These are phyloP conservation scores for Raja brachyura DNA, from an alignment of 2,113 vertebrate genomes.

Conservation along the genomic window DNA sequence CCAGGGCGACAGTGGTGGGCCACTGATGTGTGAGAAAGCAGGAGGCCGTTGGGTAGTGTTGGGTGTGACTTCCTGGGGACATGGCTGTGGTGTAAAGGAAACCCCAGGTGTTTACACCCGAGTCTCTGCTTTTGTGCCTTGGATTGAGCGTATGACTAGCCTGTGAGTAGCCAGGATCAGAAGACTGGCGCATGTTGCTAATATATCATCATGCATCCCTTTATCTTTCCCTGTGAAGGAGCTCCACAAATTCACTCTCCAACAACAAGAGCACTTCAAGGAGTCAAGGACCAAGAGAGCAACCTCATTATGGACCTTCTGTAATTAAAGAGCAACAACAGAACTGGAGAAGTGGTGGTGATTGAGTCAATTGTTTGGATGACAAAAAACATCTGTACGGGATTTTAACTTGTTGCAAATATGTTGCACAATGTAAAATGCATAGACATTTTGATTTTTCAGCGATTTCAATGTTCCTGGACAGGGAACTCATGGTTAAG, in stretches of 20 bases:
- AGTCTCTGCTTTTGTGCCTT: constrained; percentile 82
- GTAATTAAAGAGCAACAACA: not conserved
- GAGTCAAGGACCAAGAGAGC: not conserved
- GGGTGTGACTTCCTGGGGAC: constrained; percentile 93
- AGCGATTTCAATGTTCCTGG: not conserved
- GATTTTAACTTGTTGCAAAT: not conserved
- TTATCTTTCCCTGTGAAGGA: not conserved
- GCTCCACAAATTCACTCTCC: not conserved
- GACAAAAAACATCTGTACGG: not conserved
- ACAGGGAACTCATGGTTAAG: not conserved
- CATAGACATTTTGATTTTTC: not conserved
- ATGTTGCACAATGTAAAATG: constrained; percentile 29
- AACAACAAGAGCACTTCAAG: not conserved
- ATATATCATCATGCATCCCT: not conserved
- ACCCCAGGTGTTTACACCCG: constrained; percentile 94
- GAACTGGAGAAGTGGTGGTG: not conserved
- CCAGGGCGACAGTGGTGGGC: constrained; percentile 91
- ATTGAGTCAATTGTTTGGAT: not conserved
- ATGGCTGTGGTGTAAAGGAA: constrained; percentile 79
- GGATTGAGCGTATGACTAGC: constrained; percentile 80
- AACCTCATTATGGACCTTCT: not conserved
- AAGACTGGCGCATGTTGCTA: not conserved
- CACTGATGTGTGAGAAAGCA: constrained; percentile 76
- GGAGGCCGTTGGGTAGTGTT: constrained; percentile 82
- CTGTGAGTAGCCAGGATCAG: constrained; percentile 46